These are phyloP conservation scores for Semnopithecus entellus DNA, from an alignment of 2,113 vertebrate genomes.

Conservation along the genomic window DNA sequence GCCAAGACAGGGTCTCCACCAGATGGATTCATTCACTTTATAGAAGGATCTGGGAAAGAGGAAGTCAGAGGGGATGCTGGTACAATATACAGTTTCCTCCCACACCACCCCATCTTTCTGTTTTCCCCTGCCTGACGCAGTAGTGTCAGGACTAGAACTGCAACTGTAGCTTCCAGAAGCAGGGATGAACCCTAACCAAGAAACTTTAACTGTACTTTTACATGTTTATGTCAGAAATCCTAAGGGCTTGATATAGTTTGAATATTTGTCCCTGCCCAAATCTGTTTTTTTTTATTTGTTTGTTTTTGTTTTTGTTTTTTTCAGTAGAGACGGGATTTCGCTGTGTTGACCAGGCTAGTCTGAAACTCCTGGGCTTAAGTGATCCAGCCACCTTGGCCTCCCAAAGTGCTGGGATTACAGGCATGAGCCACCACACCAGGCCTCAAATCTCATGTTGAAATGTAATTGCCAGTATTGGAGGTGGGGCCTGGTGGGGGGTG, in stretches of 20 bases:
- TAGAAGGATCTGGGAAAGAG: background rate
- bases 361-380: too few relatives aligned
- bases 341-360: too few relatives aligned
- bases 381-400: too few relatives aligned
- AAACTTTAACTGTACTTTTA: background rate
- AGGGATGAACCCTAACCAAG: background rate
- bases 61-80: background rate
- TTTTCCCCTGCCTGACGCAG: background rate
- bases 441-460: too few relatives aligned
- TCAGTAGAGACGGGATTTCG: too few relatives aligned
- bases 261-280: too few relatives aligned
- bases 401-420: too few relatives aligned
- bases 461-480: too few relatives aligned
- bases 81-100: background rate
- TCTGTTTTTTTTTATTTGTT: too few relatives aligned
- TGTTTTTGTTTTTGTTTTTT: too few relatives aligned
- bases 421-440: too few relatives aligned
- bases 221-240: background rate
- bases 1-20: background rate
- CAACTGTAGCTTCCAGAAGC: background rate
- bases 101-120: background rate
- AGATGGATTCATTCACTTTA: background rate
- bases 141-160: background rate
- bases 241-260: background rate
- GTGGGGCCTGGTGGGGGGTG: too few relatives aligned